These are phyloP conservation scores for Dysdera silvatica DNA, from an alignment of 1,140 invertebrate genomes.

Conservation along the genomic window DNA sequence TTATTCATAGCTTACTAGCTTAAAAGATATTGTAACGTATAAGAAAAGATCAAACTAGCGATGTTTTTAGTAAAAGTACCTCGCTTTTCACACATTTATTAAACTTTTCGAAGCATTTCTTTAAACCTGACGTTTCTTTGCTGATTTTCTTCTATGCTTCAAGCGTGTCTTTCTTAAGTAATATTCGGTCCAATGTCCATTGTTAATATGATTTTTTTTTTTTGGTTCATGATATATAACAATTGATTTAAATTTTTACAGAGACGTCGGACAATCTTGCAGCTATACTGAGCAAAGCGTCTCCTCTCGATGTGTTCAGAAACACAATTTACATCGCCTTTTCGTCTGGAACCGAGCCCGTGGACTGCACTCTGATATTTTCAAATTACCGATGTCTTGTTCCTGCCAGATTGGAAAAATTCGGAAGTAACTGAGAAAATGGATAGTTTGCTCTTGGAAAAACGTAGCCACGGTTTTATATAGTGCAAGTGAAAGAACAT, in stretches of 20 bases:
- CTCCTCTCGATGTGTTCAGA: constrained; percentile 67
- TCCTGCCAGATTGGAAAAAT: constrained; percentile 74
- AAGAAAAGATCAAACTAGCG: no score
- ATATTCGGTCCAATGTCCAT: no score
- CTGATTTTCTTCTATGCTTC: no score
- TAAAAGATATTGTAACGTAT: no score
- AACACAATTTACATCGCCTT: constrained; percentile 74
- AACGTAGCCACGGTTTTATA: background rate
- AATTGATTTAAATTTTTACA: no score
- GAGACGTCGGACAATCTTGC: constrained; percentile 48
- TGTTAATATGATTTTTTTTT: background rate
- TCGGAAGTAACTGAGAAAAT: constrained; percentile 39
- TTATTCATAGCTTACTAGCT: no score
- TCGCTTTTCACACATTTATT: no score
- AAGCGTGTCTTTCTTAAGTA: no score
- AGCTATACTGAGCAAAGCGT: constrained; percentile 54
- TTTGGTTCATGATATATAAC: background rate
- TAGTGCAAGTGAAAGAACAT: background rate
- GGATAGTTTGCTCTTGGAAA: background rate
- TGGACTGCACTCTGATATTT: constrained; percentile 76
- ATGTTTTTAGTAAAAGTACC: no score
- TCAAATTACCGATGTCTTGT: constrained; percentile 71
- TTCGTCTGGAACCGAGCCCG: constrained; percentile 71
- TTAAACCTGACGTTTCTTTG: no score
- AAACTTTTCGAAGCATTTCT: no score